Evolutionary conservation across 2,113 vertebrate genomes (phyloP).

Genomic region (Crotophaga sulcirostris): DNA sequence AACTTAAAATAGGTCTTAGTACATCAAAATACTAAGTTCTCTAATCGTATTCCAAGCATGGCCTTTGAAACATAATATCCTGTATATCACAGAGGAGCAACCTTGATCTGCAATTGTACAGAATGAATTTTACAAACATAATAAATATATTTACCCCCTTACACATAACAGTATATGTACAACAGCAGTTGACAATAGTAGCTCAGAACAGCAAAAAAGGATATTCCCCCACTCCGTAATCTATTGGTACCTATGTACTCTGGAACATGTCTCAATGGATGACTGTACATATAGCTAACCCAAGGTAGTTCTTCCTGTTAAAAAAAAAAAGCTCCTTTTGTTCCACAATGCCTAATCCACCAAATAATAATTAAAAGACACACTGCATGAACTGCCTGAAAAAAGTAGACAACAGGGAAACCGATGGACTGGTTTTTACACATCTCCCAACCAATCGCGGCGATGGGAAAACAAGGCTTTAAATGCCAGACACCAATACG

Average conservation of each 20-base stretch:
- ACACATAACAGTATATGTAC: constrained; percentile 85
- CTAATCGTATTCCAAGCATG: constrained; percentile 86
- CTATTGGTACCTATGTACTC: constrained; percentile 68
- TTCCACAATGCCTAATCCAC: constrained; percentile 64
- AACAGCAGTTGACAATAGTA: constrained; percentile 87
- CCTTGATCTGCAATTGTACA: constrained; percentile 87
- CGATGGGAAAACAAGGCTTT: constrained; percentile 66
- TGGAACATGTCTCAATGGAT: constrained; percentile 64
- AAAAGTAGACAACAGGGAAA: constrained; percentile 62
- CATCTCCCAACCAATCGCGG: constrained; percentile 72
- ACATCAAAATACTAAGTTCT: constrained; percentile 88
- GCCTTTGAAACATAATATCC: constrained; percentile 82
- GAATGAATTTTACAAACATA: constrained; percentile 89
- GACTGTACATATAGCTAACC: constrained; percentile 59
- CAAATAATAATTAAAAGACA: constrained; percentile 57
- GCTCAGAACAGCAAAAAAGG: constrained; percentile 80
- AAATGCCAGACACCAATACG: constrained; percentile 49
- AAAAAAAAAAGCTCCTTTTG: constrained; percentile 59
- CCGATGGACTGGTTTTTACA: constrained; percentile 15
- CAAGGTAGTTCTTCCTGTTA: constrained; percentile 56
- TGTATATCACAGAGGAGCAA: constrained; percentile 85
- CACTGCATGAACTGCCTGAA: constrained; percentile 57
- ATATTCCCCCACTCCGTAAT: constrained; percentile 69
- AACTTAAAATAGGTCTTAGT: constrained; percentile 88
- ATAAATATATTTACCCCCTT: constrained; percentile 88